A percentile compares a stretch with the other conserved stretches of the same genome.
Evolutionary conservation across 2,797 vertebrate species (phyloP).

Genomic region (Tauraco hartlaubi): DNA sequence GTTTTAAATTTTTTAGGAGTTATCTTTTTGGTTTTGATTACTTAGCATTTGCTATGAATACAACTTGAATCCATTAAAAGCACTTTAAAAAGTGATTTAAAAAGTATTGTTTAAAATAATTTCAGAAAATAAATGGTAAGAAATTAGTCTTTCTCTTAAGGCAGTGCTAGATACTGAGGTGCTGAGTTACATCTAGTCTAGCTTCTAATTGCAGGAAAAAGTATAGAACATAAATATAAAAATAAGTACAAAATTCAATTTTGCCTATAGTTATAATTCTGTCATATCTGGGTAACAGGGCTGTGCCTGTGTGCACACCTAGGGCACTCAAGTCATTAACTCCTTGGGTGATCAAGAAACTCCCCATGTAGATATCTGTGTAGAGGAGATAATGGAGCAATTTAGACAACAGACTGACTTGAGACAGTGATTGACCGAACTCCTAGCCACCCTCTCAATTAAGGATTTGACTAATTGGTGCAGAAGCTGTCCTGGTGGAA

Average conservation of each 20-base stretch:
- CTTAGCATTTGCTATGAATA: neutral
- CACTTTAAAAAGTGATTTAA: neutral
- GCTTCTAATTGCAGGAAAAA: neutral
- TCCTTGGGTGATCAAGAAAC: slow-evolving; percentile 30
- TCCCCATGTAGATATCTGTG: neutral
- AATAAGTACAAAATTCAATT: neutral
- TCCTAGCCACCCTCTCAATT: slow-evolving; percentile 40
- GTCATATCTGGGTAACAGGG: neutral
- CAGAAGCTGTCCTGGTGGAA: neutral
- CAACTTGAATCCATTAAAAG: neutral
- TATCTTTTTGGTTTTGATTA: neutral
- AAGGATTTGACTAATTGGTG: slow-evolving; percentile 49
- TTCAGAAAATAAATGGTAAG: neutral
- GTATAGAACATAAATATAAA: neutral
- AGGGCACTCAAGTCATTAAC: slow-evolving; percentile 39
- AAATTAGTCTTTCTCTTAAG: neutral
- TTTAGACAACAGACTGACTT: slow-evolving; percentile 34
- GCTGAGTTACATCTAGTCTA: neutral
- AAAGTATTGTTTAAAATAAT: neutral
- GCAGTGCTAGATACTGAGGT: neutral
- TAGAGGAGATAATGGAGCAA: slow-evolving; percentile 31
- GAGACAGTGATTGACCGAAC: slow-evolving; percentile 11
- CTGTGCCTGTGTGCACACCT: slow-evolving; percentile 3
- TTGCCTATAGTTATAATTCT: neutral
- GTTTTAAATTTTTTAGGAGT: neutral